Conservation (phyloP, 2,888 invertebrate genomes). For the Drosophila histrio region DNA sequence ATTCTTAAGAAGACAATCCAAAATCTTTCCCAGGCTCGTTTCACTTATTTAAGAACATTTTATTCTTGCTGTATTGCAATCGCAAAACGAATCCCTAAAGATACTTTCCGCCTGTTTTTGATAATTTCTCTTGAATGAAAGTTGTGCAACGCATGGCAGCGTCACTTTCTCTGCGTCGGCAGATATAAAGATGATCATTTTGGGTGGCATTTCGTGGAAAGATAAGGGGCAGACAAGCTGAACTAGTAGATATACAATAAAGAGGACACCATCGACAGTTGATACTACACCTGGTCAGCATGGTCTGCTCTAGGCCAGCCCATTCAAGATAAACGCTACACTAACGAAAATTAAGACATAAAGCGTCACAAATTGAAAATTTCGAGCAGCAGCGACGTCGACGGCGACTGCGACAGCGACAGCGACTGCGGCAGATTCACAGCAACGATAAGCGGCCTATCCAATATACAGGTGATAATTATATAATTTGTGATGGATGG, state of each 20-base stretch:
- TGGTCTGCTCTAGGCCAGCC: conserved; percentile 41
- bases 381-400: conserved; percentile 61
- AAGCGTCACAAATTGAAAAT: conserved; percentile 83
- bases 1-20: background rate
- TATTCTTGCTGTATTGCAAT: too few species aligned
- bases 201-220: conserved; percentile 76
- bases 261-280: conserved; percentile 16
- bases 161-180: conserved; percentile 55
- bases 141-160: conserved; percentile 22
- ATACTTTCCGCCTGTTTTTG: conserved; percentile 7
- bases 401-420: conserved; percentile 8
- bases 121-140: conserved; percentile 61
- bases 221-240: conserved; percentile 53
- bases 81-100: conserved; percentile 21
- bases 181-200: conserved; percentile 62
- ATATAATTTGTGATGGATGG: conserved; percentile 82
- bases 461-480: conserved; percentile 82
- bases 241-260: too few species aligned
- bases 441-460: conserved; percentile 79
- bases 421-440: conserved; percentile 65
- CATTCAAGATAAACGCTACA: conserved; percentile 34
- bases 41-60: background rate
- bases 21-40: conserved; percentile 26
- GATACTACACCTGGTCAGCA: conserved; percentile 28
- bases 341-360: conserved; percentile 77